These are phyloP conservation scores for Mirza zaza DNA, from an alignment of 2,113 vertebrate genomes.

Conservation along the genomic window DNA sequence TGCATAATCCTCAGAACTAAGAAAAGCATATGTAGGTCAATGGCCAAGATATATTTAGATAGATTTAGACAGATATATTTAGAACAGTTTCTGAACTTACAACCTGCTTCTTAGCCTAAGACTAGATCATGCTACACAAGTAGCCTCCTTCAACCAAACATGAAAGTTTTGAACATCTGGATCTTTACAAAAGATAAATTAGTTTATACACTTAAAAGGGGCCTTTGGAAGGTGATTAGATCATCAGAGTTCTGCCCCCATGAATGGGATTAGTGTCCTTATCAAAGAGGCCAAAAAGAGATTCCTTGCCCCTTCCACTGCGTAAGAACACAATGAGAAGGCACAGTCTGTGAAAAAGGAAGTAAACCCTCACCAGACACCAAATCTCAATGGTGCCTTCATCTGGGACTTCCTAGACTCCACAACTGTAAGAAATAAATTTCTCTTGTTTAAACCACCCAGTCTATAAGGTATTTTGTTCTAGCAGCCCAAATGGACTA, in stretches of 20 bases:
- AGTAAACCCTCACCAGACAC: not conserved
- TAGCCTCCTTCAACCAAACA: conserved; percentile 34
- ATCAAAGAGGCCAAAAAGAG: not conserved
- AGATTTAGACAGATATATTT: conserved; percentile 71
- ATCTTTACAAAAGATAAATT: conserved; percentile 37
- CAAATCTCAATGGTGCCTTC: not conserved
- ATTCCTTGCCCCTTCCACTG: not conserved
- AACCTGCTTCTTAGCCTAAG: conserved; percentile 53
- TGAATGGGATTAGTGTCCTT: not conserved
- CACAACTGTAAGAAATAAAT: not conserved
- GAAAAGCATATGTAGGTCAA: conserved; percentile 74
- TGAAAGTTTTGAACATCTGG: not conserved
- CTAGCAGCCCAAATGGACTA: not conserved
- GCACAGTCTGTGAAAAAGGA: not conserved
- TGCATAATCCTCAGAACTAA: conserved; percentile 71
- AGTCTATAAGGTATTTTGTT: not conserved
- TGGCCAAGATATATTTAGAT: conserved; percentile 64
- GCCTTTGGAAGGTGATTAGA: not conserved
- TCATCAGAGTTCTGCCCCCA: not conserved
- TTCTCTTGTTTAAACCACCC: not conserved
- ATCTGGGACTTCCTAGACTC: not conserved
- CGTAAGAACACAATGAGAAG: not conserved
- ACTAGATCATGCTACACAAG: conserved; percentile 1
- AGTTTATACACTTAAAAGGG: conserved; percentile 8
- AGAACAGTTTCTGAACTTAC: conserved; percentile 69